Evolutionary conservation across 2,888 invertebrate genomes (phyloP).

Genomic region (Idaea straminata): DNA sequence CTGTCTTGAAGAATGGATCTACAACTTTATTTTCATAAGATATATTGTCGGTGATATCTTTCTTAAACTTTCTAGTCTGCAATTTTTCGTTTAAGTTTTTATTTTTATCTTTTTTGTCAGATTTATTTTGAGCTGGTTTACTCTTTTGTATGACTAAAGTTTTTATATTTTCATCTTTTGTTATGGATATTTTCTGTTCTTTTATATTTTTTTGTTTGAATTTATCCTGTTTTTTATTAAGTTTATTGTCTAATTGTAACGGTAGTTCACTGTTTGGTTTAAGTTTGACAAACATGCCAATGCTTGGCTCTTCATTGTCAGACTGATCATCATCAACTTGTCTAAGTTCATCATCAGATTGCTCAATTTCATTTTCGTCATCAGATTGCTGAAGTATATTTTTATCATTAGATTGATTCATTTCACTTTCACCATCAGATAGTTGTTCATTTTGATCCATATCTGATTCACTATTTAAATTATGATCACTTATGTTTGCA

Average conservation of each 20-base stretch:
- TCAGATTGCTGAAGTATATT: constrained; percentile 13
- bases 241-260: constrained; percentile 12
- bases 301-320: constrained; percentile 12
- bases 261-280: constrained; percentile 9
- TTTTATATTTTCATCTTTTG: constrained; percentile 8
- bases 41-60: constrained; percentile 37
- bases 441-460: constrained; percentile 20
- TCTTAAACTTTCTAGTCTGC: constrained; percentile 55
- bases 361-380: constrained; percentile 4
- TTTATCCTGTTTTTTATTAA: constrained; percentile 4
- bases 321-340: constrained; percentile 17
- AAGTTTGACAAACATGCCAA: constrained; percentile 16
- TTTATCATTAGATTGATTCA: constrained; percentile 5
- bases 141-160: constrained; percentile 26
- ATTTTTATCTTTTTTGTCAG: constrained; percentile 47
- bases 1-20: constrained; percentile 72
- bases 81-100: constrained; percentile 66
- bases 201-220: constrained; percentile 6
- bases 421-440: not conserved
- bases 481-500: constrained; percentile 6
- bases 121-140: constrained; percentile 44
- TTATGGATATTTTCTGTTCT: constrained; percentile 6
- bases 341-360: constrained; percentile 19
- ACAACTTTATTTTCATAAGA: constrained; percentile 51
- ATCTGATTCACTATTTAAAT: constrained; percentile 17